Evolutionary conservation across 2,888 invertebrate species (phyloP).

Genomic region (Fragum whitleyi): DNA sequence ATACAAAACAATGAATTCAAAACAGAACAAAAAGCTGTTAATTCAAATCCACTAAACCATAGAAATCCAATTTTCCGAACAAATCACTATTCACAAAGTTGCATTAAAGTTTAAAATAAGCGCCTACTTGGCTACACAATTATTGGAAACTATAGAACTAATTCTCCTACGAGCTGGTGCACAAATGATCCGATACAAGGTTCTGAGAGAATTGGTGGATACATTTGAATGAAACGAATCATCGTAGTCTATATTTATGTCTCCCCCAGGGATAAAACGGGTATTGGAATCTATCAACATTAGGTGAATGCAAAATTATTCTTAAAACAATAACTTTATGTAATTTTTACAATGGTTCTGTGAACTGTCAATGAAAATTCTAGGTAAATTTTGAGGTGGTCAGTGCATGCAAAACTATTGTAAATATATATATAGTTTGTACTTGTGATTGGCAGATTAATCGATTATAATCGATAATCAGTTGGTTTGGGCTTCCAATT

Average conservation of each 20-base stretch:
- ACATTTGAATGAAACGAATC: constrained; percentile 2
- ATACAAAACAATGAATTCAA: neutral
- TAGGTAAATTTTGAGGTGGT: too few species aligned
- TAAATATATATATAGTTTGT: too few species aligned
- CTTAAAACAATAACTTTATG: neutral
- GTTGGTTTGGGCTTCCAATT: too few species aligned
- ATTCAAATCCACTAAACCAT: neutral
- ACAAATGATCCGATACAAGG: neutral
- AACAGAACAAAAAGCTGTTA: neutral
- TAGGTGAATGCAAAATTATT: neutral
- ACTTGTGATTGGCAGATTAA: too few species aligned
- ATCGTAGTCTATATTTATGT: constrained; percentile 8
- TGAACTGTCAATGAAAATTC: too few species aligned
- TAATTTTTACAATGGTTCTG: too few species aligned
- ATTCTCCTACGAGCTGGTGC: neutral
- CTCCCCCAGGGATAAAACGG: neutral
- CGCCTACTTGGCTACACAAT: neutral
- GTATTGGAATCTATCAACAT: constrained; percentile 10
- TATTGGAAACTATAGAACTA: constrained; percentile 1
- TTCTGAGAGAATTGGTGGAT: neutral
- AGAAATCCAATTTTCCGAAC: neutral
- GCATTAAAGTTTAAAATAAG: constrained; percentile 4
- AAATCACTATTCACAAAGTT: constrained; percentile 4
- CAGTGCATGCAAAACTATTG: too few species aligned
- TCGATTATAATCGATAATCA: too few species aligned